phyloP scores from a whole-genome alignment of 2,113 vertebrate species.

The Pelecanus crispus region DNA sequence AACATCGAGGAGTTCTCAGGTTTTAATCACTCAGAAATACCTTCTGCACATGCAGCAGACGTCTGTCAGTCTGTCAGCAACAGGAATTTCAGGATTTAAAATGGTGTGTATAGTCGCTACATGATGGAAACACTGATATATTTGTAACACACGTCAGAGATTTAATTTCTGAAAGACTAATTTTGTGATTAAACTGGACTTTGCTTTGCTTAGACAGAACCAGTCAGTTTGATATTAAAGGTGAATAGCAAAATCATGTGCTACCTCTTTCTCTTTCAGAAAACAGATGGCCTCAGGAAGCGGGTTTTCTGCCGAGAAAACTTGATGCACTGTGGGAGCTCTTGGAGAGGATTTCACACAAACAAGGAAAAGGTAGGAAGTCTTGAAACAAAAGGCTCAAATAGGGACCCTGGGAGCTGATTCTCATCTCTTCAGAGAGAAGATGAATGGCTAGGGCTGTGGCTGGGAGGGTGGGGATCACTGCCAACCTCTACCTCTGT shows the following conservation, averaged over 20 bases:
- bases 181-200: not conserved
- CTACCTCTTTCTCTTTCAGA: not conserved
- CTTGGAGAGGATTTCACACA: not conserved
- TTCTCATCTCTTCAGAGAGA: not conserved
- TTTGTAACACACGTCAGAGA: not conserved
- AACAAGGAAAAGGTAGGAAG: not conserved
- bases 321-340: not conserved
- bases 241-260: not conserved
- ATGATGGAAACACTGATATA: not conserved
- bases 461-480: not conserved
- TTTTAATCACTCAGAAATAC: not conserved
- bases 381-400: not conserved
- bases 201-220: not conserved
- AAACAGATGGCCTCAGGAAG: not conserved
- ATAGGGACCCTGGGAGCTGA: not conserved
- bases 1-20: not conserved
- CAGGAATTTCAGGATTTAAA: not conserved
- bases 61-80: not conserved
- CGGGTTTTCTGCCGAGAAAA: not conserved
- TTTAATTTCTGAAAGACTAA: not conserved
- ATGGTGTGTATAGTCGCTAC: accelerated
- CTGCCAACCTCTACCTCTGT: not conserved
- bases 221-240: not conserved
- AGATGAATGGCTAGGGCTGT: not conserved
- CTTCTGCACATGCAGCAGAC: not conserved